Evolutionary conservation across 2,797 vertebrate species (phyloP).

Genomic region (Danio albolineatus): DNA sequence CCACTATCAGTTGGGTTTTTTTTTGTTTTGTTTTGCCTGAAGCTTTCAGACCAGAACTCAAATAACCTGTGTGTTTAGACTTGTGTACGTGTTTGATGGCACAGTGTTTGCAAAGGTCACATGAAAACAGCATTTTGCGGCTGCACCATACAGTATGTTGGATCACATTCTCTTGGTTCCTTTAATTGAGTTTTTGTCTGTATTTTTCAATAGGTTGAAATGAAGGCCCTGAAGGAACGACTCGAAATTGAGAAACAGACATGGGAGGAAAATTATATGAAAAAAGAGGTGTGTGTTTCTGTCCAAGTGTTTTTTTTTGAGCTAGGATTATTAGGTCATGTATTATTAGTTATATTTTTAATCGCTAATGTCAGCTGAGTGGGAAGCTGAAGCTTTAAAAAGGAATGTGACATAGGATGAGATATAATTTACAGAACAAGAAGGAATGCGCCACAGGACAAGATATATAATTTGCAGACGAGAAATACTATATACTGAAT

Average conservation of each 20-base stretch:
- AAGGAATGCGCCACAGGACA: too few relatives aligned
- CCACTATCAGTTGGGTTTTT: background rate
- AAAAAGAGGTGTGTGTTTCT: slow-evolving; percentile 85
- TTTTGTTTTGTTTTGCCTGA: slow-evolving; percentile 3
- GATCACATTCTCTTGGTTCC: background rate
- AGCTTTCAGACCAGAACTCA: background rate
- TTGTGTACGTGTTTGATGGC: background rate
- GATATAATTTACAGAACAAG: too few relatives aligned
- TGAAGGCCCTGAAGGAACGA: slow-evolving; percentile 84
- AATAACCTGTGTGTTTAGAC: background rate
- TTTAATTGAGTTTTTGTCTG: background rate
- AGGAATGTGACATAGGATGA: background rate
- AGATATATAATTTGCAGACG: too few relatives aligned
- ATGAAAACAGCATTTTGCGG: background rate
- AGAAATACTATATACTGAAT: background rate
- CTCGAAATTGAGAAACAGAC: slow-evolving; percentile 87
- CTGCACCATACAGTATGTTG: background rate
- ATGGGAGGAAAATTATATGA: slow-evolving; percentile 90
- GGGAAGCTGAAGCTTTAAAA: background rate
- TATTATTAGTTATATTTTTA: background rate
- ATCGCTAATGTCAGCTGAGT: background rate
- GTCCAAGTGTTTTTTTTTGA: background rate
- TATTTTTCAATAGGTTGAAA: slow-evolving; percentile 79
- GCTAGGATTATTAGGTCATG: background rate
- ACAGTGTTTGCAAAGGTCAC: background rate